Evolutionary conservation across 2,888 invertebrate genomes (phyloP), one percentile per base, ranked within the genome.

Genomic region (Pollenia angustigena): DNA sequence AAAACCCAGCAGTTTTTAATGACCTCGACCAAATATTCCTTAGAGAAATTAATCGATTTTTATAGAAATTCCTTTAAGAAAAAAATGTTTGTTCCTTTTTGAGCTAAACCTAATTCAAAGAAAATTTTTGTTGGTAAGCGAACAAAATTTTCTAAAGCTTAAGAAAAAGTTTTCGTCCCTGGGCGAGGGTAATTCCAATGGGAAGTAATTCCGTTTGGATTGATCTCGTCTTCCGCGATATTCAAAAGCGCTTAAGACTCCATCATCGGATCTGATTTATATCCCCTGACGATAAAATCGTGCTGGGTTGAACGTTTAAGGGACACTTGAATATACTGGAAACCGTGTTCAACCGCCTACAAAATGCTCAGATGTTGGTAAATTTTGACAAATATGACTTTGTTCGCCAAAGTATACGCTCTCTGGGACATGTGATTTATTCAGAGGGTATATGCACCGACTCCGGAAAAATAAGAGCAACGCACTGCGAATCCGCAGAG

Each of bases 131-230:
- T 23, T 23, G 23, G 23, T 0, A 2, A 23, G 23, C 23, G 23
- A 23, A 23, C 23, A 23, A 32, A 32, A 32, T 32, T 32, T 32
- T 4, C 32, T 32, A 6, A 6, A 32, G 4, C 32, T 32, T 6
- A 32, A 32, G 4, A 32, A 32, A 32, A 32, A 32, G 6, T 32
- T 0, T 32, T 32, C 0, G 81, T 78, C 0, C 72, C 85, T 0
- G 81, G 75, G 0, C 69, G 82, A 9, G 78, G 85, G 0, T 32
- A 79, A 4, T 79, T 64, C 12, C 79, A 82, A 32, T 85, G 79
- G 56, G 74, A 58, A 12, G 82, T 82, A 0, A 85, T 82, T 79
- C 81, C 85, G 0, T 85, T 85, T 14, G 85, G 82, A 1, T 48
- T 86, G 0, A 74, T 79, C 10, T 76, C 79, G 10, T 79, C 79